These are phyloP conservation scores for Plodia interpunctella DNA, from an alignment of 1,140 invertebrate genomes.

Conservation along the genomic window DNA sequence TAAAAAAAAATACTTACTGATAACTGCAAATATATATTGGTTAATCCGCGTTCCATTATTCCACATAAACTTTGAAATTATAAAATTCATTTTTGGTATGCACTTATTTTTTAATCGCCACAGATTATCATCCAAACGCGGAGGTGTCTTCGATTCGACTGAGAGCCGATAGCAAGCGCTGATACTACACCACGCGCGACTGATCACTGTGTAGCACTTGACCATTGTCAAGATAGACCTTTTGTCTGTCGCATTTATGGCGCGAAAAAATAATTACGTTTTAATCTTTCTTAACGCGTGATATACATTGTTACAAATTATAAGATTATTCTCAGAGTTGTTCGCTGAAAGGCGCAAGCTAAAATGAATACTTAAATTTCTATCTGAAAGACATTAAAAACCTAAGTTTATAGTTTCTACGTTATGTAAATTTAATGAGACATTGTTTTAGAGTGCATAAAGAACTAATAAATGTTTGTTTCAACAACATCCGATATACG, in stretches of 20 bases:
- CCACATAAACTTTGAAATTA: conserved; percentile 57
- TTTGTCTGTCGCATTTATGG: not conserved
- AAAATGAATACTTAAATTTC: not conserved
- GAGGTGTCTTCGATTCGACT: conserved; percentile 37
- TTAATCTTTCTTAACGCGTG: not conserved
- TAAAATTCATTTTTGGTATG: conserved; percentile 49
- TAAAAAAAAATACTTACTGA: conserved; percentile 47
- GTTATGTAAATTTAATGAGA: conserved; percentile 1
- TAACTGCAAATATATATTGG: conserved; percentile 58
- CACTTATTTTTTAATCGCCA: conserved; percentile 24
- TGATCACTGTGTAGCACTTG: conserved; percentile 21
- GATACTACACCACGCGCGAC: conserved; percentile 27
- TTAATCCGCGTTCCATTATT: conserved; percentile 58
- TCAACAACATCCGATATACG: no score
- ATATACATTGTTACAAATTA: not conserved
- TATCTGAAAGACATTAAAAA: conserved; percentile 1
- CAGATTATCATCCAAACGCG: conserved; percentile 33
- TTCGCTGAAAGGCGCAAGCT: no score
- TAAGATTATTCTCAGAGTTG: no score
- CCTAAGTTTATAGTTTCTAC: not conserved
- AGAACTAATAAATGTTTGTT: not conserved
- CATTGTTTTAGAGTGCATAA: not conserved
- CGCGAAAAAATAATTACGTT: not conserved
- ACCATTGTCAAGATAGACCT: not conserved
- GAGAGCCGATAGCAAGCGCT: conserved; percentile 20